Evolutionary conservation across 2,888 invertebrate genomes (phyloP), one percentile per base, ranked within the genome.

Genomic region (Oligia fasciuncula): DNA sequence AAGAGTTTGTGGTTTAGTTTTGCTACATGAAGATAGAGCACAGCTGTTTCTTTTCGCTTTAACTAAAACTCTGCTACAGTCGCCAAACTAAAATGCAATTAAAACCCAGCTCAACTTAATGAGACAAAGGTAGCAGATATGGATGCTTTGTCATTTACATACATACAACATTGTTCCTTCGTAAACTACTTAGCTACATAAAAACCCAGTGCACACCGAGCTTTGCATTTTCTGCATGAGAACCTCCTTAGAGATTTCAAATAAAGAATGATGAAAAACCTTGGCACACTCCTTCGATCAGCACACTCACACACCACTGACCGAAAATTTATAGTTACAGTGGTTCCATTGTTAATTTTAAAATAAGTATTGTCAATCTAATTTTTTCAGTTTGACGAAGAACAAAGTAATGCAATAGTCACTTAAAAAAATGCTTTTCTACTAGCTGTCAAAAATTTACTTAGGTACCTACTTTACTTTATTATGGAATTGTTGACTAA

Each of bases 241-340:
- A 83, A 76, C 46, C 77, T 76, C 51, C 40, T 68, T 83, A 4
- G 29, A 68, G 29, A n/a, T 68, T 23, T 68, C 9, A 83, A 83
- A 68, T 76, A 49, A 68, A 83, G 14, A 83, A 63, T 68, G 2
- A 6, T 62, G 4, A 40, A 49, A 2, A 68, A 68, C 80, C 80
- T 80, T 80, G 77, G 68, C 77, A 83, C 54, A 83, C 29, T 29
- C 29, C n/a, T n/a, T n/a, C n/a, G n/a, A n/a, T n/a, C n/a, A n/a
- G 68, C 77, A 83, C 54, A 83, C 29, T 29, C 29, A 29, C 29
- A 29, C 29, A 29, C 29, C 29, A 29, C 80, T 80, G 68, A 62
- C 68, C 68, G 46, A 83, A 80, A 80, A 76, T 23, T 29, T 29
- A 29, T 29, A 29, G 29, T 29, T 29, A 0, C 29, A 29, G 23